A percentile compares a stretch with the other conserved stretches of the same genome.
Conservation (phyloP, 2,113 vertebrate genomes). For the Casuarius casuarius region DNA sequence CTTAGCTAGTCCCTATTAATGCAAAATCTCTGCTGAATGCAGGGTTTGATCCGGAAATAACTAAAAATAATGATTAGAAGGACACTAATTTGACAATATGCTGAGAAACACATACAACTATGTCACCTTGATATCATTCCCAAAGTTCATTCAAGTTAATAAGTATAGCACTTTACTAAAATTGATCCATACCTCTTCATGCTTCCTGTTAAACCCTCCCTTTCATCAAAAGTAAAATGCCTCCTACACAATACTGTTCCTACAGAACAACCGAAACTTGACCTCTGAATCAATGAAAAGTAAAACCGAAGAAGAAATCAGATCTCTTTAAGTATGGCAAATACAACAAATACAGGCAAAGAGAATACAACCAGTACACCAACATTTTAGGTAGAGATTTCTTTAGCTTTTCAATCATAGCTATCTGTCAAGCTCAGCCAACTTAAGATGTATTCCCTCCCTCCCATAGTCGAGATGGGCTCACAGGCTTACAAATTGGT, state of each 20-base stretch:
- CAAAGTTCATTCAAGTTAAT: neutral
- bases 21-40: neutral
- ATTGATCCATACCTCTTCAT: fast-evolving
- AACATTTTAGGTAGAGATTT: neutral
- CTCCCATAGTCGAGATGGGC: neutral
- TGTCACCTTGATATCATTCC: neutral
- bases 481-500: neutral
- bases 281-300: neutral
- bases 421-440: neutral
- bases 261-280: neutral
- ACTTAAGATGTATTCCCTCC: neutral
- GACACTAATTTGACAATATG: neutral
- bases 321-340: neutral
- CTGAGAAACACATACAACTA: neutral
- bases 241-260: fast-evolving
- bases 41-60: neutral
- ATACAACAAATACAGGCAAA: neutral
- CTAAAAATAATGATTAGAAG: neutral
- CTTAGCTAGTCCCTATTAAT: neutral
- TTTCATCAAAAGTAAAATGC: neutral
- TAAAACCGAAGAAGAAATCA: neutral
- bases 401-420: neutral
- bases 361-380: neutral
- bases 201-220: neutral
- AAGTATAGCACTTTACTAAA: neutral